These are phyloP conservation scores for Chorisops tibialis DNA, from an alignment of 2,888 invertebrate genomes.

Conservation along the genomic window DNA sequence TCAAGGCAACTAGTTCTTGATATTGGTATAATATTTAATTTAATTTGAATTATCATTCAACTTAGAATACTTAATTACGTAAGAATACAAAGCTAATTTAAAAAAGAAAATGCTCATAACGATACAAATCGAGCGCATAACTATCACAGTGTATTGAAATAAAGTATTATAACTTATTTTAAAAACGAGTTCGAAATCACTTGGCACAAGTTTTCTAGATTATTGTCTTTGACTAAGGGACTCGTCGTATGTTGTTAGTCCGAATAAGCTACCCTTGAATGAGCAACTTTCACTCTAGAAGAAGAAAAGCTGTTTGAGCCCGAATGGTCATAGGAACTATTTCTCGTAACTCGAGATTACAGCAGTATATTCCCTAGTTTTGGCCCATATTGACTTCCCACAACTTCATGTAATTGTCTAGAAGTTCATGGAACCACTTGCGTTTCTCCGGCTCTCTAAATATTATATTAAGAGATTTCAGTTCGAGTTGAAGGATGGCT, in stretches of 20 bases:
- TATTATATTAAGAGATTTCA: slow-evolving; percentile 73
- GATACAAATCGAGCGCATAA: not conserved
- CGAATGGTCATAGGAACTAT: slow-evolving; percentile 5
- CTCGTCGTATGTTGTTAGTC: too few species aligned
- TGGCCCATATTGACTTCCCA: slow-evolving; percentile 80
- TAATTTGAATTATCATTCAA: too few species aligned
- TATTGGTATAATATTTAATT: too few species aligned
- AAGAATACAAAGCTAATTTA: too few species aligned
- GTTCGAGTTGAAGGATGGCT: slow-evolving; percentile 76
- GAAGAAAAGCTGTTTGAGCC: not conserved
- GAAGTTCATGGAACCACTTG: slow-evolving; percentile 82
- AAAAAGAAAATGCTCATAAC: too few species aligned
- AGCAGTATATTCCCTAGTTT: slow-evolving; percentile 14
- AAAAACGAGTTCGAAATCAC: slow-evolving; percentile 19
- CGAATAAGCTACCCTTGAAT: not conserved
- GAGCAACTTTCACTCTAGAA: not conserved
- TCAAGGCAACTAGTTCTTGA: too few species aligned
- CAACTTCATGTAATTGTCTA: slow-evolving; percentile 84
- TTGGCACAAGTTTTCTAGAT: slow-evolving; percentile 13
- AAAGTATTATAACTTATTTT: not conserved
- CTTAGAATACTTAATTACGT: too few species aligned
- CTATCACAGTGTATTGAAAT: slow-evolving; percentile 17
- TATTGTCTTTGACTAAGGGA: not conserved
- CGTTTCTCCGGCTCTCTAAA: slow-evolving; percentile 72
- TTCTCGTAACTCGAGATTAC: not conserved